Evolutionary conservation across 2,888 invertebrate genomes (phyloP), one percentile per base, ranked within the genome.

Genomic region (Eristalis pertinax): DNA sequence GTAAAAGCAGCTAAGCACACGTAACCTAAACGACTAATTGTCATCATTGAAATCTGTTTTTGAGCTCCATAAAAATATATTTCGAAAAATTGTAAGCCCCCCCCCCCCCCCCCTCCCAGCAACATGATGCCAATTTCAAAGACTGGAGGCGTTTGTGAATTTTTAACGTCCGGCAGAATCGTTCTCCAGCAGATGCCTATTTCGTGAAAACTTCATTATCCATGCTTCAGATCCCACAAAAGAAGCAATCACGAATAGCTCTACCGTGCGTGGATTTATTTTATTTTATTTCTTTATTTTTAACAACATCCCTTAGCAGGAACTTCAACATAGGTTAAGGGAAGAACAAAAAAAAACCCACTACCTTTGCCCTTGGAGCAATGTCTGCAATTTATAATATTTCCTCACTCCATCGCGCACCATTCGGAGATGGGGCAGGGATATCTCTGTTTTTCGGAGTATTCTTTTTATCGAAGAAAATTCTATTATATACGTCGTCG

Each of bases 401-500:
- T 60, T 15, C 26, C 60, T 24, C 60, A 60, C 15, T 29, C 60
- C 26, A 29, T 11, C 60, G 26, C 26, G 15, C 50, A 50, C n/a
- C 50, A 50, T 7, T 50, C 19, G 50, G 19, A 1, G 50, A 7
- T n/a, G 43, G n/a, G 43, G 19, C 15, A 15, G 50, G 7, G 19
- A 50, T 19, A 19, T 19, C 19, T 19, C 15, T 26, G 60, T 65
- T 32, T 22, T 26, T 35, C 19, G 38, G 22, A n/a, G 22, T 19
- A 22, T 22, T 65, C 22, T 65, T 32, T 50, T 65, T 22, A 32
- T 38, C 38, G 22, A 65, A 22, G 64, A 4, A 38, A 65, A 65
- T 65, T 65, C 38, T 65, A 65, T 65, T 65, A n/a, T n/a, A n/a
- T n/a, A 65, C 38, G 38, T 24, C 38, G 64, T 38, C 22, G n/a